A percentile compares a stretch with the other conserved stretches of the same genome.
phyloP scores from a whole-genome alignment of 1,140 invertebrate species.

The Nylanderia fulva region DNA sequence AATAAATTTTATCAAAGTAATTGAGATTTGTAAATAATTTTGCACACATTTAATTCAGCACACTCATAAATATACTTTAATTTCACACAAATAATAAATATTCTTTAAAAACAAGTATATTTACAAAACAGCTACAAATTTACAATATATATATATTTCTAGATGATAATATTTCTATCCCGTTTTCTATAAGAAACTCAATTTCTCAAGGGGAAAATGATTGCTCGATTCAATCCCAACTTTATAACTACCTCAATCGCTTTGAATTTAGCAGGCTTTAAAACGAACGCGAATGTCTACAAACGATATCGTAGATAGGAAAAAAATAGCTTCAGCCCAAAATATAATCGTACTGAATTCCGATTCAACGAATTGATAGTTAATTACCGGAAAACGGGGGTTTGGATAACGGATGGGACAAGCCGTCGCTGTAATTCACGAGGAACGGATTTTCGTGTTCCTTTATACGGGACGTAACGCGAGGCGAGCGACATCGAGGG shows the following conservation, averaged over 20 bases:
- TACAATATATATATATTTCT: neutral
- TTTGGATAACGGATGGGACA: constrained; percentile 78
- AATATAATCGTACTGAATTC: constrained; percentile 73
- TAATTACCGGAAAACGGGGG: constrained; percentile 79
- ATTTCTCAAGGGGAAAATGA: neutral
- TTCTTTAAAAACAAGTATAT: neutral
- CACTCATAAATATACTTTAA: neutral
- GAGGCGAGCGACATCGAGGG: constrained; percentile 63
- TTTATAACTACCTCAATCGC: neutral
- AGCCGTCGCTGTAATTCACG: constrained; percentile 78
- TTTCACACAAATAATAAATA: neutral
- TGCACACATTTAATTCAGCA: neutral
- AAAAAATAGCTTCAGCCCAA: constrained; percentile 32
- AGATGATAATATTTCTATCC: neutral
- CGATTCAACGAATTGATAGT: constrained; percentile 80
- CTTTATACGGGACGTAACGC: constrained; percentile 74
- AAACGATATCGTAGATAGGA: neutral
- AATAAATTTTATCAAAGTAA: neutral
- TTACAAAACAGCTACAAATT: neutral
- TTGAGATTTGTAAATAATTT: neutral
- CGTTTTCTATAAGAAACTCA: neutral
- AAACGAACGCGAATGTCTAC: neutral
- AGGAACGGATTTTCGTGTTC: constrained; percentile 79
- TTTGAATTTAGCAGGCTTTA: neutral
- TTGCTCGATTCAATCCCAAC: neutral